Evolutionary conservation across 2,888 invertebrate genomes (phyloP), one percentile per base, ranked within the genome.

Genomic region (Lypha dubia): DNA sequence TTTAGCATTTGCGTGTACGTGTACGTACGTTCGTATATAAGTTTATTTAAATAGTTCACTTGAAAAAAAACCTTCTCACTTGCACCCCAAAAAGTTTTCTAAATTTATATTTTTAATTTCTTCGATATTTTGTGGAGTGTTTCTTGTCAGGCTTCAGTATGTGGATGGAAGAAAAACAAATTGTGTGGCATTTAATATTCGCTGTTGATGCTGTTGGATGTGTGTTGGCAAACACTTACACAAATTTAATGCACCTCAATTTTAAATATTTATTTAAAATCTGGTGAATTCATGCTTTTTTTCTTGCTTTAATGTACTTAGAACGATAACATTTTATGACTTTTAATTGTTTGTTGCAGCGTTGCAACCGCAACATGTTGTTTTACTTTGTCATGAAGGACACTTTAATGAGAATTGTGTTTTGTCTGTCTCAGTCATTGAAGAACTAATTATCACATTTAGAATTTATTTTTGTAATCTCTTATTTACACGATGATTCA

Each of bases 321-420:
- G 32, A 53, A 5, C 9, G 4, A 38, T 1, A 15, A 38, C 15
- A 11, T 38, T 22, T 2, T 62, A 6, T 20, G 9, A n/a, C 1
- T 51, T 38, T 41, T 3, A 9, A 20, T 68, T 58, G 35, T 60
- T 60, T 24, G 38, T 49, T 38, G 38, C 41, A 13, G 17, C 17
- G 0, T 24, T 17, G 41, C 44, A 46, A 58, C 3, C 22, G 4
- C 58, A 41, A 65, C 20, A 75, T 38, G 20, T 60, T 68, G 20
- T 68, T 68, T 60, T 51, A 60, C 58, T 77, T 51, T 68, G 60
- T 60, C 49, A 9, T 68, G 67, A 76, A 67, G 67, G 76, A n/a
- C 67, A 67, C 28, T 49, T 58, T 15, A 38, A 22, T 22, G 38
- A 13, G 5, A 38, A 15, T n/a, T 67, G 44, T 49, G 15, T 38